These are phyloP conservation scores for Aphrocallistes beatrix DNA, from an alignment of 37 sponge, comb jelly and placozoan genomes.

Conservation along the genomic window DNA sequence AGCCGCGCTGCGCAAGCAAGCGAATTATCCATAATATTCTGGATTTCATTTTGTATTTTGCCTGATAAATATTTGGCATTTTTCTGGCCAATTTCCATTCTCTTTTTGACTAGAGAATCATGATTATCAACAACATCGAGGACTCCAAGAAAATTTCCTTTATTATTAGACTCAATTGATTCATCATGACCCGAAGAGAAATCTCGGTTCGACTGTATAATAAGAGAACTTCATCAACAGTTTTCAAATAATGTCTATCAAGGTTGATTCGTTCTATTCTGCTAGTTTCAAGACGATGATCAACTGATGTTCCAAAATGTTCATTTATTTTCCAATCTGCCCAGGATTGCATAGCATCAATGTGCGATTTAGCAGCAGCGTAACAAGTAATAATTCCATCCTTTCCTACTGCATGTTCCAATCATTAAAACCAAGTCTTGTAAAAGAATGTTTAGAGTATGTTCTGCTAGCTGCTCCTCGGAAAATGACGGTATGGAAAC, in stretches of 20 bases:
- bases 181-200: conserved; percentile 44
- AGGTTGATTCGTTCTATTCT: conserved; percentile 29
- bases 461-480: background rate
- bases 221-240: conserved; percentile 41
- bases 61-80: background rate
- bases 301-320: background rate
- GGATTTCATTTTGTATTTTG: background rate
- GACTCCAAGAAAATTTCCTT: conserved; percentile 48
- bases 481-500: background rate
- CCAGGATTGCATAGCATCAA: too few relatives aligned
- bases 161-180: conserved; percentile 33
- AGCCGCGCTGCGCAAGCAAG: too few relatives aligned
- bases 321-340: background rate
- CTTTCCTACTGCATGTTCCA: conserved; percentile 39
- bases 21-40: too few relatives aligned
- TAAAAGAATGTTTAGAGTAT: conserved; percentile 18
- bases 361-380: too few relatives aligned
- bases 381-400: too few relatives aligned
- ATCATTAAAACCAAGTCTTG: conserved; percentile 26
- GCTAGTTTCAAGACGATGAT: background rate
- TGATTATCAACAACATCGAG: conserved; percentile 34
- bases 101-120: conserved; percentile 30
- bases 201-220: conserved; percentile 45
- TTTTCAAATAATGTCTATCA: conserved; percentile 45
- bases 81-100: background rate